Percentiles rank a stretch among this genome's conserved stretches.
Evolutionary conservation across 2,113 vertebrate species (phyloP).

Genomic region (Hipposideros armiger): DNA sequence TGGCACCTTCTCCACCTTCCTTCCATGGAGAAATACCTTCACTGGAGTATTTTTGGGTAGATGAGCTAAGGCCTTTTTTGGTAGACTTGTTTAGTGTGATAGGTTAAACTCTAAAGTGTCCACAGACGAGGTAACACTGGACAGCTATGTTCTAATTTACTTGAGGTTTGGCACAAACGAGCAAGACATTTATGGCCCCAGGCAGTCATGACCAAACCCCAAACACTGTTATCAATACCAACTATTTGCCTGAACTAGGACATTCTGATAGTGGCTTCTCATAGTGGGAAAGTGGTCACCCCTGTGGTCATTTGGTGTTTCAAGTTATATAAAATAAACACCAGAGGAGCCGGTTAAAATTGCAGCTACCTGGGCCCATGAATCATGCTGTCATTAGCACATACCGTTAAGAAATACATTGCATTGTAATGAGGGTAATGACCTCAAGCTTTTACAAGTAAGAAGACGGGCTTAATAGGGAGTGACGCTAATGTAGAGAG

Average conservation of each 20-base stretch:
- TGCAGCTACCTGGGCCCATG: background rate
- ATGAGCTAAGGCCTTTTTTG: conserved; percentile 48
- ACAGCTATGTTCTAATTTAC: conserved; percentile 61
- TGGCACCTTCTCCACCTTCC: background rate
- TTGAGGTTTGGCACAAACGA: conserved; percentile 84
- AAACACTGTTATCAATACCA: conserved; percentile 64
- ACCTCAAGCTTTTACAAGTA: background rate
- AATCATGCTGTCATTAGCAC: too few species aligned
- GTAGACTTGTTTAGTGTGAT: conserved; percentile 49
- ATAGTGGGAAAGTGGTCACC: conserved; percentile 39
- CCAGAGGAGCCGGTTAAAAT: background rate
- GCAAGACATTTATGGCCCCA: conserved; percentile 70
- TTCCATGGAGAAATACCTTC: background rate
- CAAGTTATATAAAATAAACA: conserved; percentile 50
- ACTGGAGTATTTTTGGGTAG: conserved; percentile 16
- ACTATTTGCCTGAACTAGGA: conserved; percentile 74
- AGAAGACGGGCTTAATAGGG: background rate
- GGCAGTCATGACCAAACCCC: conserved; percentile 68
- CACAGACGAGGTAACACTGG: conserved; percentile 20
- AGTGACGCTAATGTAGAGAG: fast-evolving
- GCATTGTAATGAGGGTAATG: background rate
- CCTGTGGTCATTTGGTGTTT: conserved; percentile 76
- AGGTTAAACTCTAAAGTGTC: conserved; percentile 4
- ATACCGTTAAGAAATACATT: background rate
- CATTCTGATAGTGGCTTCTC: conserved; percentile 74